Conservation (phyloP, 2,797 vertebrate genomes). For the Gadopsis marmoratus region DNA sequence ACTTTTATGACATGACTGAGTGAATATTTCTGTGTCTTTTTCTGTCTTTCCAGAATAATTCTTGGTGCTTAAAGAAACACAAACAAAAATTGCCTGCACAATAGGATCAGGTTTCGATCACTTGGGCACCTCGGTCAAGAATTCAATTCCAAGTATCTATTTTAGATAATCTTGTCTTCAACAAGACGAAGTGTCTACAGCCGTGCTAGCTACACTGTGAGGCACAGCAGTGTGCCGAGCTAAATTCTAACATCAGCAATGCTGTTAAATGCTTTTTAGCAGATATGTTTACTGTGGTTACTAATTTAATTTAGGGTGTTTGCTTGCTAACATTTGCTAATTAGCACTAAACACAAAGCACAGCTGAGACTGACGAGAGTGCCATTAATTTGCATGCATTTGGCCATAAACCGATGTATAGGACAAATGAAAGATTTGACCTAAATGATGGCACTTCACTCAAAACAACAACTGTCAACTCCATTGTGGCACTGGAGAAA, state of each 20-base stretch:
- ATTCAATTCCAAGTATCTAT: slow-evolving; percentile 17
- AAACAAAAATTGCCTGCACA: not conserved
- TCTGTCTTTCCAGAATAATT: not conserved
- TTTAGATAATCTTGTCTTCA: slow-evolving; percentile 32
- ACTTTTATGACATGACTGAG: not conserved
- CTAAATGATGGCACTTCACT: not conserved
- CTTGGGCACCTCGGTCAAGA: not conserved
- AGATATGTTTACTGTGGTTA: not conserved
- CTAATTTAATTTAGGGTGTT: not conserved
- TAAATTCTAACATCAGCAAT: slow-evolving; percentile 17
- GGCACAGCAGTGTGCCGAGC: not conserved
- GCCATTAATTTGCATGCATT: not conserved
- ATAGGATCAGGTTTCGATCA: not conserved
- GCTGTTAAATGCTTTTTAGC: not conserved
- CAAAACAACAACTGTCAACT: not conserved
- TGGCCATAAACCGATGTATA: not conserved
- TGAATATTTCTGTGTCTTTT: slow-evolving; percentile 8
- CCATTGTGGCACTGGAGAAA: not conserved
- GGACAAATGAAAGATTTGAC: not conserved
- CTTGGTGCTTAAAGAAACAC: not conserved
- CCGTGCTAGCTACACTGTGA: not conserved
- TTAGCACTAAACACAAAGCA: not conserved
- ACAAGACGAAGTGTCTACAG: slow-evolving; percentile 1
- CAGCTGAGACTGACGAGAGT: not conserved
- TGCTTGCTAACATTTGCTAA: not conserved